Evolutionary conservation across 2,888 invertebrate species (phyloP).

Genomic region (Brenthis ino): DNA sequence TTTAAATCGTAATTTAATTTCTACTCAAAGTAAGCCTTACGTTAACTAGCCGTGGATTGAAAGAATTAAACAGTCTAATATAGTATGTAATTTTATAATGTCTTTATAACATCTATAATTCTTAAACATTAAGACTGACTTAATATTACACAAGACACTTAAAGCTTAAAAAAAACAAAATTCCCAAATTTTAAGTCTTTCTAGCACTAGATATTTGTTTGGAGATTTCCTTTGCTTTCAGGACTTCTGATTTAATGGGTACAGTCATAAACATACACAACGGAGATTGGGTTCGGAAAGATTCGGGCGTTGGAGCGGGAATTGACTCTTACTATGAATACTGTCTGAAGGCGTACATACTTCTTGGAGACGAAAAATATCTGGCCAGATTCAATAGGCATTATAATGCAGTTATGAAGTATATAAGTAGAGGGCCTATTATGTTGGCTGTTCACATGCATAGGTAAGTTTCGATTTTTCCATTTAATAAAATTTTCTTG

Average conservation of each 20-base stretch:
- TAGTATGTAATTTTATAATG: too few relatives aligned
- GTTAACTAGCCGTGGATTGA: too few relatives aligned
- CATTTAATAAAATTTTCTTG: not conserved
- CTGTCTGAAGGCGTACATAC: constrained; percentile 97
- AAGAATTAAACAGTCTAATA: too few relatives aligned
- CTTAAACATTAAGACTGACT: too few relatives aligned
- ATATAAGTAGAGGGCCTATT: constrained; percentile 97
- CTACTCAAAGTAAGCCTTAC: too few relatives aligned
- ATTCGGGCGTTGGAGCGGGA: constrained; percentile 99
- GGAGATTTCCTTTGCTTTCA: constrained; percentile 39
- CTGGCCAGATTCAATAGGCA: constrained; percentile 96
- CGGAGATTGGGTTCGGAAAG: constrained; percentile 98
- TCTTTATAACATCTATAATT: too few relatives aligned
- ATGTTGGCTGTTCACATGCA: constrained; percentile 98
- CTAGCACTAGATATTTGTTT: not conserved
- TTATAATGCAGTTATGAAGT: constrained; percentile 98
- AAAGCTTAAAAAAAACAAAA: too few relatives aligned
- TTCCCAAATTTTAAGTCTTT: too few relatives aligned
- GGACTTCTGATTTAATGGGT: constrained; percentile 94
- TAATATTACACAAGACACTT: too few relatives aligned
- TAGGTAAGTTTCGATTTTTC: constrained; percentile 61
- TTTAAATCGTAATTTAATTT: too few relatives aligned
- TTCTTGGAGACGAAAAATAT: constrained; percentile 96
- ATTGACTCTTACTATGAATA: constrained; percentile 99
- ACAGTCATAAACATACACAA: constrained; percentile 98